Evolutionary conservation across 1,140 invertebrate species (phyloP).

Genomic region (Zaprionus camerounensis): DNA sequence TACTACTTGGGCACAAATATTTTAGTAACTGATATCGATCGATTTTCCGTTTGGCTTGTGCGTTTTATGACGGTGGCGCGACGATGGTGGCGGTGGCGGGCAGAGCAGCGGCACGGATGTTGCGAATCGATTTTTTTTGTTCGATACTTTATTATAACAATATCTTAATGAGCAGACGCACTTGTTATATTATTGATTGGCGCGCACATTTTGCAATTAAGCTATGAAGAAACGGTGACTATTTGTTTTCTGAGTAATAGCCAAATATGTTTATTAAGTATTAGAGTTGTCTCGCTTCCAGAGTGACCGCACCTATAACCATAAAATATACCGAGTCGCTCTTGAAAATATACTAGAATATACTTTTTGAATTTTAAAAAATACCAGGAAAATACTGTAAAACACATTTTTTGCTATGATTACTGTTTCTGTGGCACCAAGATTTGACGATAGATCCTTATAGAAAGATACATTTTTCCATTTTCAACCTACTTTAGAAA

Average conservation of each 20-base stretch:
- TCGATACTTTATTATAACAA: not conserved
- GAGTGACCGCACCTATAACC: no score
- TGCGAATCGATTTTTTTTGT: slow-evolving; percentile 38
- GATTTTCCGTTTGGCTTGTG: slow-evolving; percentile 25
- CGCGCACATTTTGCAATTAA: slow-evolving; percentile 41
- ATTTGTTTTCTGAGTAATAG: slow-evolving; percentile 44
- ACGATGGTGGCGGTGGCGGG: slow-evolving; percentile 29
- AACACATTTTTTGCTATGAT: no score
- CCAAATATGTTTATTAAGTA: slow-evolving; percentile 17
- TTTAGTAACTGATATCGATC: slow-evolving; percentile 35
- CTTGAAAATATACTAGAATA: no score
- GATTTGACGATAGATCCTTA: no score
- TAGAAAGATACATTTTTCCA: no score
- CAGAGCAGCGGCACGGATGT: slow-evolving; percentile 35
- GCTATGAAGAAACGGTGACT: slow-evolving; percentile 36
- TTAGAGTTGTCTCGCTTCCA: slow-evolving; percentile 18
- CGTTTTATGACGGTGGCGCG: slow-evolving; percentile 27
- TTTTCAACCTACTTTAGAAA: no score
- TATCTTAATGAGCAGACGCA: slow-evolving; percentile 7
- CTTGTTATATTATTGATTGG: slow-evolving; percentile 23
- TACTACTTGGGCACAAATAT: slow-evolving; percentile 19
- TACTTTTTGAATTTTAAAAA: no score
- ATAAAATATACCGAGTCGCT: no score
- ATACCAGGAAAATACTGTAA: no score
- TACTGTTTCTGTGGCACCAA: no score